Conservation (phyloP, 2,113 vertebrate species). For the Microtus ochrogaster region DNA sequence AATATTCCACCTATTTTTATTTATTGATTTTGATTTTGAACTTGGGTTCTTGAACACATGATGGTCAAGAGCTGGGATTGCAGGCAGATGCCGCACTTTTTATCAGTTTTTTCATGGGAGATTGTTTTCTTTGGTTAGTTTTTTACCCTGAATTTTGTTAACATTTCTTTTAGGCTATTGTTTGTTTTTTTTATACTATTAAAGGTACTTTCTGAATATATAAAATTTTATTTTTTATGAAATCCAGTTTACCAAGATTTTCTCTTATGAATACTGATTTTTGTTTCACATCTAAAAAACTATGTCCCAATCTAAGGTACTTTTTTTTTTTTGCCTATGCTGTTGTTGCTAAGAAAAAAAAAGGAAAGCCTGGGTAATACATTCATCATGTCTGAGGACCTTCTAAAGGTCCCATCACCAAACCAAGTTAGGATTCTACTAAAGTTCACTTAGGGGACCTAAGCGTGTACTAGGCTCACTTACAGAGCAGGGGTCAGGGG, state of each 20-base stretch:
- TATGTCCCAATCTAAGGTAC: not conserved
- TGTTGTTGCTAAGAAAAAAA: not conserved
- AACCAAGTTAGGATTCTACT: not conserved
- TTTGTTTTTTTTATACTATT: not conserved
- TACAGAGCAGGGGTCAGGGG: not conserved
- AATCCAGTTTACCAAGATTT: not conserved
- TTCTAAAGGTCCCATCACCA: not conserved
- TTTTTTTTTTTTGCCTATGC: not conserved
- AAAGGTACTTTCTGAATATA: not conserved
- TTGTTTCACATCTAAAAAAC: not conserved
- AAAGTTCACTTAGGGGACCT: not conserved
- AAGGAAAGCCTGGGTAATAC: not conserved
- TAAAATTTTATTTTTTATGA: not conserved
- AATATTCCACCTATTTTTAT: not conserved
- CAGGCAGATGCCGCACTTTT: not conserved
- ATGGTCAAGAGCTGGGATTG: not conserved
- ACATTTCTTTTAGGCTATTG: not conserved
- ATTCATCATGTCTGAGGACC: no score
- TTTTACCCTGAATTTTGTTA: not conserved
- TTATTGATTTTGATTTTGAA: not conserved
- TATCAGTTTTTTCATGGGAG: not conserved
- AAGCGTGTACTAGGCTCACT: not conserved
- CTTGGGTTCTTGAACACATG: not conserved
- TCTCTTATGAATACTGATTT: not conserved
- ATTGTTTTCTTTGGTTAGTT: slow-evolving; percentile 2